Conservation (phyloP, 1,140 invertebrate genomes). For the Drosophila tristis region DNA sequence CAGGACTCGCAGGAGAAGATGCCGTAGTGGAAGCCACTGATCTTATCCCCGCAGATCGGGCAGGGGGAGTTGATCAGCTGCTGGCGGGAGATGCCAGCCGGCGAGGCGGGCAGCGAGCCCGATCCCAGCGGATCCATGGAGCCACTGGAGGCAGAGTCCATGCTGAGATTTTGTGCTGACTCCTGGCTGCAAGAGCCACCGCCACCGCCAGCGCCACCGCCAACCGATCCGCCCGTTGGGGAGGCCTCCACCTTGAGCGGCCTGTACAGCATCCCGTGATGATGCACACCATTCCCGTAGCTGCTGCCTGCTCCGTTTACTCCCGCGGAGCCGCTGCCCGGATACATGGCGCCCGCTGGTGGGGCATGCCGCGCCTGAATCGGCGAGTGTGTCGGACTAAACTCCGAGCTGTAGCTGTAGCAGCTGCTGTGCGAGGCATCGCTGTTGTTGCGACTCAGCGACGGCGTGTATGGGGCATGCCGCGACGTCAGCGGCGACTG, state of each 20-base stretch:
- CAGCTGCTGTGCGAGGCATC: conserved; percentile 94
- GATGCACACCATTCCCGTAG: conserved; percentile 82
- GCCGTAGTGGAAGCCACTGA: conserved; percentile 97
- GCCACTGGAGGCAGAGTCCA: conserved; percentile 45
- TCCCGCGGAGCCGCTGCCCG: conserved; percentile 75
- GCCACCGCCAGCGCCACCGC: neutral
- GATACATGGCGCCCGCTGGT: conserved; percentile 36
- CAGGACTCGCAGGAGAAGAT: conserved; percentile 99
- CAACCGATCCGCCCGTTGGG: neutral
- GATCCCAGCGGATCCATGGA: conserved; percentile 25
- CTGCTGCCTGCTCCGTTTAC: no score
- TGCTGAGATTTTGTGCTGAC: conserved; percentile 72
- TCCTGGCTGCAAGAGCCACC: conserved; percentile 34
- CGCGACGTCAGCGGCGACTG: conserved; percentile 93
- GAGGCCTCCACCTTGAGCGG: conserved; percentile 74
- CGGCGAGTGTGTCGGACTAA: conserved; percentile 94
- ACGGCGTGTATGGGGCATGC: conserved; percentile 91
- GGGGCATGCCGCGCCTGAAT: conserved; percentile 87
- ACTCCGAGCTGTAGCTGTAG: conserved; percentile 90
- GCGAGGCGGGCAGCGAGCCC: conserved; percentile 59
- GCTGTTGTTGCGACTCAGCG: conserved; percentile 94
- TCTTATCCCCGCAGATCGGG: conserved; percentile 97
- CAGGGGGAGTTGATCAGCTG: conserved; percentile 93
- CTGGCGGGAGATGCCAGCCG: conserved; percentile 93
- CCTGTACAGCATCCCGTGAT: conserved; percentile 85